Percentiles rank a stretch among this genome's conserved stretches.
phyloP scores from a whole-genome alignment of 2,888 invertebrate species.

The Lepas anatifera region DNA sequence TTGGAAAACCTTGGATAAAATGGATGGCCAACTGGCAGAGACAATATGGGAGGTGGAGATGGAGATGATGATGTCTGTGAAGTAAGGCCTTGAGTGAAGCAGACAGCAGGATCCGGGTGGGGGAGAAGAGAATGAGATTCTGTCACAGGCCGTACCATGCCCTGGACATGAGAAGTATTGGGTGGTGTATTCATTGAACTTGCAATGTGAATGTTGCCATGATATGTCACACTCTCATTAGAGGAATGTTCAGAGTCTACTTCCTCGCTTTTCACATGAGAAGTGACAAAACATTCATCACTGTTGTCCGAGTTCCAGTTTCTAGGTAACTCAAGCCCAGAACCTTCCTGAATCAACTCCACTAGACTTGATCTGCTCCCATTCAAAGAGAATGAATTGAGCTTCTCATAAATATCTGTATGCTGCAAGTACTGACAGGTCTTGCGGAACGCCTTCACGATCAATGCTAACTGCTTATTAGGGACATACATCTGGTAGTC shows the following conservation, averaged over 20 bases:
- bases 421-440: constrained; percentile 70
- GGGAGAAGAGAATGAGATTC: not conserved
- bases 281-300: not conserved
- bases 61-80: not conserved
- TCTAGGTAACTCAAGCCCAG: constrained; percentile 33
- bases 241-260: constrained; percentile 5
- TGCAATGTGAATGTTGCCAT: not conserved
- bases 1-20: not conserved
- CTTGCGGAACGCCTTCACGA: constrained; percentile 77
- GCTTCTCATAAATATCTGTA: constrained; percentile 53
- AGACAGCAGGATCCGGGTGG: not conserved
- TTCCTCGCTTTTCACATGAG: not conserved
- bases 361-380: constrained; percentile 48
- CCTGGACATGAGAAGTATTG: not conserved
- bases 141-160: not conserved
- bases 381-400: constrained; percentile 39
- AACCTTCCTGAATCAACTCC: constrained; percentile 59
- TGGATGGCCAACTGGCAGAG: not conserved
- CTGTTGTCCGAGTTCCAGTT: not conserved
- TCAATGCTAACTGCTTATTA: constrained; percentile 63
- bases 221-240: not conserved
- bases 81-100: not conserved
- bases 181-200: not conserved
- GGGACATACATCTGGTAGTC: constrained; percentile 69
- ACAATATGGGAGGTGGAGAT: not conserved